Evolutionary conservation across 2,113 vertebrate genomes (phyloP).

Genomic region (Leptodactylus fuscus): DNA sequence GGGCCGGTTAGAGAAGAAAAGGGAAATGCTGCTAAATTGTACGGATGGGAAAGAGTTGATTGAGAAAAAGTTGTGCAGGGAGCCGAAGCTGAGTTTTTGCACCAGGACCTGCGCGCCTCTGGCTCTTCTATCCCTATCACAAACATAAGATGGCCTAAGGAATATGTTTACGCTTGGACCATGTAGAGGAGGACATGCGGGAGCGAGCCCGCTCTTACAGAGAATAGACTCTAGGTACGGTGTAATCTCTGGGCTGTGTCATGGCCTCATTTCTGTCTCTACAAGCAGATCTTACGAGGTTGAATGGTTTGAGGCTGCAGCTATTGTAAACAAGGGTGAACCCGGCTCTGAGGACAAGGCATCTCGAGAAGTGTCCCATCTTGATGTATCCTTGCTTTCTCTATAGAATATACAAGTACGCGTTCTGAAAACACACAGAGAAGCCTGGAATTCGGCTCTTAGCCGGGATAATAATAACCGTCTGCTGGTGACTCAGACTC

Average conservation of each 20-base stretch:
- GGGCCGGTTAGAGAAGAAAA: no score
- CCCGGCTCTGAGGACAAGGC: constrained; percentile 52
- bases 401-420: constrained; percentile 55
- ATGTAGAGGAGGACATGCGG: neutral
- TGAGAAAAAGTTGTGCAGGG: no score
- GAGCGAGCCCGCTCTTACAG: neutral
- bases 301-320: constrained; percentile 30
- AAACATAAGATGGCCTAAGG: no score
- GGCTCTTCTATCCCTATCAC: no score
- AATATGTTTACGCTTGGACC: neutral
- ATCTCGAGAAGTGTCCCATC: constrained; percentile 37
- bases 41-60: no score
- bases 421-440: constrained; percentile 65
- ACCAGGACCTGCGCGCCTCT: no score
- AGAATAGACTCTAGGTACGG: neutral
- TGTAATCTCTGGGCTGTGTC: constrained; percentile 5
- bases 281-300: constrained; percentile 2
- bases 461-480: constrained; percentile 74
- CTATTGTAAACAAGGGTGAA: constrained; percentile 64
- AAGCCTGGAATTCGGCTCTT: constrained; percentile 71
- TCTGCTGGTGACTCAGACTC: constrained; percentile 69
- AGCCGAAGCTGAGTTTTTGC: no score
- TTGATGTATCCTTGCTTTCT: constrained; percentile 54
- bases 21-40: no score
- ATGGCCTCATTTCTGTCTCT: constrained; percentile 7